Evolutionary conservation across 2,888 invertebrate species (phyloP).

Genomic region (Amphipyra tragopoginis): DNA sequence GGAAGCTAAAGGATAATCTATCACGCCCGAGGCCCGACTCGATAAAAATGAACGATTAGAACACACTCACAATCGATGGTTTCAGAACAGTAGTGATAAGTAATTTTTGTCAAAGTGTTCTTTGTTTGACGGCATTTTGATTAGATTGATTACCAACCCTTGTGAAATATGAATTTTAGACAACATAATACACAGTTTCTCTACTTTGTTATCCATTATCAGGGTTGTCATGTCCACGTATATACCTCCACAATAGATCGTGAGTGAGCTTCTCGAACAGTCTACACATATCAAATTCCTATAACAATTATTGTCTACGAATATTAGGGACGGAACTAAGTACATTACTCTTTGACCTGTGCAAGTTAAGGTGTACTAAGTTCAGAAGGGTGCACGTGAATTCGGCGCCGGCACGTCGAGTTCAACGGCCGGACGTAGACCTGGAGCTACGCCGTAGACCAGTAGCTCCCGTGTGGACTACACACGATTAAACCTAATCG

Average conservation of each 20-base stretch:
- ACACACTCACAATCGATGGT: constrained; percentile 81
- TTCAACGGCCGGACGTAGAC: constrained; percentile 85
- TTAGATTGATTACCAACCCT: constrained; percentile 24
- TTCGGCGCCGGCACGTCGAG: constrained; percentile 79
- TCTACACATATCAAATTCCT: constrained; percentile 9
- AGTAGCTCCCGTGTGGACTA: constrained; percentile 64
- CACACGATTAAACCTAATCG: constrained; percentile 55
- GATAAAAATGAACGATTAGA: constrained; percentile 89
- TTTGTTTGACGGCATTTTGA: constrained; percentile 41
- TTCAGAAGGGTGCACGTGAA: constrained; percentile 80
- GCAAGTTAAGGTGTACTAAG: constrained; percentile 72
- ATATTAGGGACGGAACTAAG: constrained; percentile 57
- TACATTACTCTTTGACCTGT: constrained; percentile 78
- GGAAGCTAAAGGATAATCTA: constrained; percentile 89
- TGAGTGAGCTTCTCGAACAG: too few relatives aligned
- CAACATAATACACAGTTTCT: constrained; percentile 1
- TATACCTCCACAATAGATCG: not conserved
- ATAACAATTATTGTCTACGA: constrained; percentile 37
- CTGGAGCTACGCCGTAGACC: constrained; percentile 86
- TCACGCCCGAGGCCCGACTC: constrained; percentile 87
- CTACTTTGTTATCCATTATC: constrained; percentile 1
- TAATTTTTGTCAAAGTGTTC: constrained; percentile 55
- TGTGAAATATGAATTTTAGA: constrained; percentile 13
- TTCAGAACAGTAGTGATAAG: constrained; percentile 70
- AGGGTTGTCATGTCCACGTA: not conserved